Base-by-base conservation (phyloP, 30 jellyfish, hydroid and myxozoan genomes). In the Rhopilema esculentum region DNA sequence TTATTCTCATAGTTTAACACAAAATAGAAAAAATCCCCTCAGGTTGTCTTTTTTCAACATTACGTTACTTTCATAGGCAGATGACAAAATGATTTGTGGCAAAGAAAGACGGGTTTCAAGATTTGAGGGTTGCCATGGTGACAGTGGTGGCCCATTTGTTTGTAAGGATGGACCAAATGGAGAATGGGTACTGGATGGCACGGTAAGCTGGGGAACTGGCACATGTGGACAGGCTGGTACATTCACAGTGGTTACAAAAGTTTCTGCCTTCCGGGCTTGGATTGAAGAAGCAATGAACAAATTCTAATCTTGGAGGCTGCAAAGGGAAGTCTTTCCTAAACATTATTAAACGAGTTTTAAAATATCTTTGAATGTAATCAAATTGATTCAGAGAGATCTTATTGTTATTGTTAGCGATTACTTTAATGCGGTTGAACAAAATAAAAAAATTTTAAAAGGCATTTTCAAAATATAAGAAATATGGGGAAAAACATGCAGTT, bases 111-210 rank as follows among this genome's bases (percentile, higher is more conserved):
- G 57, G 23, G 80, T 67, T n/a, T 50, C 79, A 61, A 77, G 65
- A 27, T 71, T 29, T 12, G 49, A 73, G 28, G 97, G 88, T 52
- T 90, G 97, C 63, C 97, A 82, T 32, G 97, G 97, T 27, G 97
- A 90, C 67, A 82, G 91, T 69, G 97, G 97, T 75, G 97, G 97
- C 15, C 97, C 94, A 49, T 79, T 90, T 62, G 91, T 86, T 7
- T 90, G 97, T 49, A 52, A 75, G 63, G 53, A 30, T 8, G 83
- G 75, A 12, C 52, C 81, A 7, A 63, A 66, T 22, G 94, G 85
- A 8, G 67, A 50, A 23, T 90, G 94, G 97, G 69, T 26, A 49
- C 33, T 90, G 31, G 66, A 57, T 16, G 97, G 97, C 50, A 91
- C 80, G 0, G 84, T 83, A n/a, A 82, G 94, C 52, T 90, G 97